phyloP scores from a whole-genome alignment of 2,113 vertebrate genomes.

The Nothocercus nigrocapillus region DNA sequence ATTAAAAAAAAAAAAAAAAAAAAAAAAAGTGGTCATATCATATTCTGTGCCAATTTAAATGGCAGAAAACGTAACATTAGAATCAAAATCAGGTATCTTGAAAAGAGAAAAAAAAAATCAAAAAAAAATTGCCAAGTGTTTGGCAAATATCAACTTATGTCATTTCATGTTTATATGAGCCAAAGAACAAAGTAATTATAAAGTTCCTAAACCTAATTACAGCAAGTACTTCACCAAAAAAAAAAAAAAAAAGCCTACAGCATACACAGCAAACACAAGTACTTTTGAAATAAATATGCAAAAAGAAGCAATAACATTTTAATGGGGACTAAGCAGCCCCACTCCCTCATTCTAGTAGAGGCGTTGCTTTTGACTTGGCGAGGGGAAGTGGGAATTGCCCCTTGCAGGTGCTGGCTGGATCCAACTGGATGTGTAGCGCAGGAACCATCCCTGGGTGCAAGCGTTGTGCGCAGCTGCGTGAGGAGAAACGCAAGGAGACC shows the following conservation, averaged over 20 bases:
- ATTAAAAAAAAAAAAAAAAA: not conserved
- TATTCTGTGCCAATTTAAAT: not conserved
- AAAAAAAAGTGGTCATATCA: fast-evolving
- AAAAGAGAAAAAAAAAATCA: not conserved
- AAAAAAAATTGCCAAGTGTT: not conserved
- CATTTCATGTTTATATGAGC: not conserved
- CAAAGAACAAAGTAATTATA: not conserved
- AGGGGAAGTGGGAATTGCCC: too few species aligned
- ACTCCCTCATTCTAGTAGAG: not conserved
- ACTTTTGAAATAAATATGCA: not conserved
- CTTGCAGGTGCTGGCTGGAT: too few species aligned
- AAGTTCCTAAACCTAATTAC: not conserved
- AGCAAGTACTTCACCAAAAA: not conserved
- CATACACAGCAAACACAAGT: not conserved
- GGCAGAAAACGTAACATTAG: not conserved
- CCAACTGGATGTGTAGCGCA: too few species aligned
- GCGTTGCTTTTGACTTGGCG: too few species aligned
- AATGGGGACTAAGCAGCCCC: not conserved
- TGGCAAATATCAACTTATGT: not conserved
- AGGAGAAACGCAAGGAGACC: too few species aligned
- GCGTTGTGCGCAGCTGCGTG: too few species aligned
- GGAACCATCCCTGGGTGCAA: too few species aligned
- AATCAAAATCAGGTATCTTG: not conserved
- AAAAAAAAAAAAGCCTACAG: not conserved
- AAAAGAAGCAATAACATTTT: not conserved